A percentile compares a stretch with the other conserved stretches of the same genome.
Conservation (phyloP, 1,140 invertebrate species). For the Drosophila nikananu region DNA sequence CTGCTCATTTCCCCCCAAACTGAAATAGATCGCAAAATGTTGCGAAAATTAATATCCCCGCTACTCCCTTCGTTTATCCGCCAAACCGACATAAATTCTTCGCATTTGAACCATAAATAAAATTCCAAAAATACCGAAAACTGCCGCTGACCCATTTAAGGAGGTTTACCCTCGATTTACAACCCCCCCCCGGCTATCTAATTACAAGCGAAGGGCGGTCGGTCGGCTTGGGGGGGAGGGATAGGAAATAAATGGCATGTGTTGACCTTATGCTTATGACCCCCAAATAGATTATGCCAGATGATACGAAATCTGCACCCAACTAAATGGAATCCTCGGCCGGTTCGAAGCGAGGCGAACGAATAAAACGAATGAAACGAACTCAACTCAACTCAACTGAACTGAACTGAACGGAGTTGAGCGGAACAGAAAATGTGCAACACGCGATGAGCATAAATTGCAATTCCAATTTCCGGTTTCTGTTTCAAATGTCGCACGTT, state of each 20-base stretch:
- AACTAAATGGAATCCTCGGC: slow-evolving; percentile 22
- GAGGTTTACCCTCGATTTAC: slow-evolving; percentile 1
- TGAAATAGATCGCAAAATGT: slow-evolving; percentile 56
- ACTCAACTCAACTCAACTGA: slow-evolving; percentile 22
- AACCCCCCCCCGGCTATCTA: slow-evolving; percentile 43
- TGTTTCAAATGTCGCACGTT: slow-evolving; percentile 72
- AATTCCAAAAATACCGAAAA: slow-evolving; percentile 52
- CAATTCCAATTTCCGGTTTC: slow-evolving; percentile 78
- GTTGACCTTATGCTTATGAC: slow-evolving; percentile 75
- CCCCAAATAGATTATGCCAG: slow-evolving; percentile 75
- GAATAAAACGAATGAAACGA: slow-evolving; percentile 25
- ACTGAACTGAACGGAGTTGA: slow-evolving; percentile 46
- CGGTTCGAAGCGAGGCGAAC: slow-evolving; percentile 3
- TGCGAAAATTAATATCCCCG: slow-evolving; percentile 60
- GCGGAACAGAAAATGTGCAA: slow-evolving; percentile 68
- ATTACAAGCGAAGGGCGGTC: slow-evolving; percentile 45
- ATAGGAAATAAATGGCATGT: slow-evolving; percentile 63
- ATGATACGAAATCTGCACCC: slow-evolving; percentile 54
- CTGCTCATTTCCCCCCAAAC: slow-evolving; percentile 15
- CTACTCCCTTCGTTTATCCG: background rate
- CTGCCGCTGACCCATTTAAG: slow-evolving; percentile 58
- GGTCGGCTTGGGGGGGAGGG: slow-evolving; percentile 3
- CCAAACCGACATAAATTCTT: slow-evolving; percentile 49
- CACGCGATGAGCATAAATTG: slow-evolving; percentile 77
- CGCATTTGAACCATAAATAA: slow-evolving; percentile 56